Evolutionary conservation across 2,888 invertebrate genomes (phyloP).

Genomic region (Beris chalybata): DNA sequence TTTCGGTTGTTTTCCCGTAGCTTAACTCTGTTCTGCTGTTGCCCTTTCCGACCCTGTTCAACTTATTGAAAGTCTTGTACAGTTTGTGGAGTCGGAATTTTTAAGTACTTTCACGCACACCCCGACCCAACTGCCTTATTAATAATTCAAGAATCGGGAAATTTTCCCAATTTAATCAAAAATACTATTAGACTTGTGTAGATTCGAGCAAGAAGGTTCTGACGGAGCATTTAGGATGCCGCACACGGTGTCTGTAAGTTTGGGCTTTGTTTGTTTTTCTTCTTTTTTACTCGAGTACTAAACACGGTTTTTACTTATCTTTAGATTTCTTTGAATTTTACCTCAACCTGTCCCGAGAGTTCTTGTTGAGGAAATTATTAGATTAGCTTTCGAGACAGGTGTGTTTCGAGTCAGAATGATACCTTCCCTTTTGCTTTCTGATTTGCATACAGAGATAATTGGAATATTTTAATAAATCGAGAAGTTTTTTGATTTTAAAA

Average conservation of each 20-base stretch:
- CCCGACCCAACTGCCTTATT: slow-evolving; percentile 30
- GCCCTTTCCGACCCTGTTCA: slow-evolving; percentile 1
- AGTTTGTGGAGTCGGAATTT: slow-evolving; percentile 14
- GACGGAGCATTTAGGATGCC: slow-evolving; percentile 12
- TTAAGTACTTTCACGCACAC: slow-evolving; percentile 32
- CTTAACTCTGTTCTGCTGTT: slow-evolving; percentile 8
- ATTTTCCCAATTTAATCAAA: slow-evolving; percentile 33
- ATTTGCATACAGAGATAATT: slow-evolving; percentile 28
- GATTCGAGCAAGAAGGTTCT: slow-evolving; percentile 1
- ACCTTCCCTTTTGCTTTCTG: slow-evolving; percentile 7
- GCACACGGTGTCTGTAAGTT: slow-evolving; percentile 26
- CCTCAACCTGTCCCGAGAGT: slow-evolving; percentile 19
- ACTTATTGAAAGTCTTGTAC: slow-evolving; percentile 27
- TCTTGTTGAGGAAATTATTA: background rate
- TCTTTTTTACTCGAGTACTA: background rate
- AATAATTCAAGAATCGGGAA: slow-evolving; percentile 34
- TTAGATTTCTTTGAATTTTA: slow-evolving; percentile 25
- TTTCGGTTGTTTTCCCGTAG: slow-evolving; percentile 20
- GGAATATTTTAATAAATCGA: slow-evolving; percentile 31
- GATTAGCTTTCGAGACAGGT: slow-evolving; percentile 19
- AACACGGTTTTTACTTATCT: background rate
- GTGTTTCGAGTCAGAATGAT: slow-evolving; percentile 4
- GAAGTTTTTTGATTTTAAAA: slow-evolving; percentile 6
- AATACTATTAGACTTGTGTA: slow-evolving; percentile 17
- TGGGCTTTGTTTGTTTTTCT: slow-evolving; percentile 11